Conservation (phyloP, 1,140 invertebrate genomes). For the Drosophila ogumai region DNA sequence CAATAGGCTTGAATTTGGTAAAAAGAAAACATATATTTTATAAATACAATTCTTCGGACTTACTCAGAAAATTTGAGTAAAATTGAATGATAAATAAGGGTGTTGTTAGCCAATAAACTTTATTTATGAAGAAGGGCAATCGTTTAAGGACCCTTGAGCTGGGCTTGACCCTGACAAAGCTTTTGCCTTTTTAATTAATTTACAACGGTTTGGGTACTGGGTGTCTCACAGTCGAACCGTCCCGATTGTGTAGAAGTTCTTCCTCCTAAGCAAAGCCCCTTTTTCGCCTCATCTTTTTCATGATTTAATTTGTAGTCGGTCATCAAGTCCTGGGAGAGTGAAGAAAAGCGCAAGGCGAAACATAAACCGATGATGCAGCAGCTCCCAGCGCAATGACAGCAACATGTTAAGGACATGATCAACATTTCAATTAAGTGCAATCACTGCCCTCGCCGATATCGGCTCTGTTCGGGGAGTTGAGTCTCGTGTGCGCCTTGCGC, state of each 20-base stretch:
- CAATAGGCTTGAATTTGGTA: neutral
- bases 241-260: neutral
- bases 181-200: neutral
- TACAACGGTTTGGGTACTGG: no score
- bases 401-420: conserved; percentile 77
- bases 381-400: conserved; percentile 41
- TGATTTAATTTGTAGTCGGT: neutral
- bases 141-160: neutral
- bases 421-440: conserved; percentile 81
- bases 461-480: conserved; percentile 36
- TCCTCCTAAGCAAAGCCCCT: neutral
- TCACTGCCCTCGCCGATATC: conserved; percentile 49
- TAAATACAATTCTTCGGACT: neutral
- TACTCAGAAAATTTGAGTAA: neutral
- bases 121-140: neutral
- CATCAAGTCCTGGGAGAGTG: neutral
- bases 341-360: conserved; percentile 58
- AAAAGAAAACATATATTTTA: neutral
- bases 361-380: conserved; percentile 24
- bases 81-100: neutral
- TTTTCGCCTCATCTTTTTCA: neutral
- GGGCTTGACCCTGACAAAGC: neutral
- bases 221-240: neutral
- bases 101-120: neutral
- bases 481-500: conserved; percentile 48